Evolutionary conservation across 2,113 vertebrate genomes (phyloP), one percentile per base, ranked within the genome.

Genomic region (Isichthys henryi): DNA sequence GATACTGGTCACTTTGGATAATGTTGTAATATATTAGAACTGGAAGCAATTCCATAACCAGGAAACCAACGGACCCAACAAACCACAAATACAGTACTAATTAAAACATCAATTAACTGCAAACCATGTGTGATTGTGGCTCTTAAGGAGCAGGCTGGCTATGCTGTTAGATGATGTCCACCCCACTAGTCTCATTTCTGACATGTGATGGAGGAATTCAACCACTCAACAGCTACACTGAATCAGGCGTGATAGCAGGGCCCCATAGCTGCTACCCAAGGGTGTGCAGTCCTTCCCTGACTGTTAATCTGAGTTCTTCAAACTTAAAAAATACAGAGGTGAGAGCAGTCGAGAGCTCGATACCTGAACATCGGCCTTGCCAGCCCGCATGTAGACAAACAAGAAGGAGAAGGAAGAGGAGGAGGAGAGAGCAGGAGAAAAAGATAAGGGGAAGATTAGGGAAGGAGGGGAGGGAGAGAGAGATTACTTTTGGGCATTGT

Each of bases 341-440:
- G 93, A 94, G 92, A 93, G 94, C 91, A 92, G 92, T 46, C 58
- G 93, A 94, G 92, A 94, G 93, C 77, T 93, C 90, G 19, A 92
- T 95, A 96, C 95, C 95, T 95, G 95, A 91, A 93, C 90, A 93
- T 94, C 94, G 91, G 95, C 94, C 95, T 95, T 94, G 94, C 83
- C 94, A 92, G 93, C 92, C 94, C 93, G 92, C 93, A 92, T 92
- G 93, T 43, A 89, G 84, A 88, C 87, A 89, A 43, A 95, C 92
- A 94, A 92, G 93, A 90, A 91, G 85, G 91, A 88, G 88, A 70
- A 74, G 90, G 91, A 90, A 70, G 83, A 89, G 52, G 91, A 91
- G 5, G 90, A 91, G 85, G 87, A 90, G 90, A 90, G 91, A 89
- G 31, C 90, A 91, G 93, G 48, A 92, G 93, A 91, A 89, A 91